Percentiles rank a stretch among this genome's conserved stretches.
phyloP scores from a whole-genome alignment of 2,797 vertebrate genomes.

The Zalophus californianus region DNA sequence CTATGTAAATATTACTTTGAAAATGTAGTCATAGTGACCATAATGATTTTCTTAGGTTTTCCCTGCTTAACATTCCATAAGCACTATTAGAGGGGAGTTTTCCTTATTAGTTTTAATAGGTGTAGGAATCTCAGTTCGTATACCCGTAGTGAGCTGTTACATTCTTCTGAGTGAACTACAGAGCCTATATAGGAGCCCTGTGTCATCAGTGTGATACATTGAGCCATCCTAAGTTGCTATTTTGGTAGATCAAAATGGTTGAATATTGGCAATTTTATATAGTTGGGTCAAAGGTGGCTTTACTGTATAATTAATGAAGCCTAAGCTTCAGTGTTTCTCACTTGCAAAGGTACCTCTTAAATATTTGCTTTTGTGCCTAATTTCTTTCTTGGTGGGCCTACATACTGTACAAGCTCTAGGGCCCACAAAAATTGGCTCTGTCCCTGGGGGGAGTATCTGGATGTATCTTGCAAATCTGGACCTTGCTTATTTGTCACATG shows the following conservation, averaged over 20 bases:
- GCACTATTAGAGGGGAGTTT: neutral
- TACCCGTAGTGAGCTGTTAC: neutral
- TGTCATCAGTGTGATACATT: neutral
- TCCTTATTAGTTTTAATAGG: neutral
- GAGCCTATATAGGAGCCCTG: neutral
- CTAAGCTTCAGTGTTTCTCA: neutral
- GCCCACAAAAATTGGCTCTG: neutral
- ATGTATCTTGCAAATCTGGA: neutral
- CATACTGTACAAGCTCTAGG: neutral
- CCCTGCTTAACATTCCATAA: neutral
- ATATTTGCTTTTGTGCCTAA: neutral
- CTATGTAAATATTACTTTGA: neutral
- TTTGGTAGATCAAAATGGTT: neutral
- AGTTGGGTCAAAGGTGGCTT: neutral
- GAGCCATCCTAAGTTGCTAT: neutral
- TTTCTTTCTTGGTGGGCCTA: neutral
- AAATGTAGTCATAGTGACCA: neutral
- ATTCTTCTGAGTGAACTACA: neutral
- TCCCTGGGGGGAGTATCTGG: neutral
- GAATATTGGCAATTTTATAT: neutral
- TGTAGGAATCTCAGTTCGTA: neutral
- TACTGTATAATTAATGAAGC: neutral
- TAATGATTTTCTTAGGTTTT: neutral
- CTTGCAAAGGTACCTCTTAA: neutral
- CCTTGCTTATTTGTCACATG: neutral